Evolutionary conservation across 1,140 invertebrate genomes (phyloP), one percentile per base, ranked within the genome.

Genomic region (Coenobita brevimanus): DNA sequence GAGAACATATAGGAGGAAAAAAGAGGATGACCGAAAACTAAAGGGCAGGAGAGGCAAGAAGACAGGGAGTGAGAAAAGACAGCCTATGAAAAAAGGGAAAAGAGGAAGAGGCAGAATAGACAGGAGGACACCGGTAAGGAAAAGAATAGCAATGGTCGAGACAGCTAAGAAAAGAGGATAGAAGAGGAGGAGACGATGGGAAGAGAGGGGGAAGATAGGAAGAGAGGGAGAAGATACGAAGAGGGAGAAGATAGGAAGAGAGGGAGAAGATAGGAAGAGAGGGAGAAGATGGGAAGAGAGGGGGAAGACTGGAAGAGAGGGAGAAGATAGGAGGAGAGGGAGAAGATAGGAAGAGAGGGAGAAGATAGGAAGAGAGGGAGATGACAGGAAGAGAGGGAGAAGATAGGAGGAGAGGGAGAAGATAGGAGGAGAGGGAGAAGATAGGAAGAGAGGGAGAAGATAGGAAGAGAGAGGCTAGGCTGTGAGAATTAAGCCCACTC

Each of bases 401-500:
- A 62, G 24, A 46, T 4, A 38, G 10, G 0, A 38, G 60, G 36
- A 80, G 2, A 81, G 57, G 33, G 54, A 21, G 17, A 43, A 8
- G 24, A 50, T 10, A 21, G 43, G 43, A 78, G 8, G 43, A 78
- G 38, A 41, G 46, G 73, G 73, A 76, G 73, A 76, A 1, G 38
- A 76, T 43, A 73, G 15, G 17, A 38, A 78, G 27, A 33, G 38
- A 41, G 46, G 73, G 73, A 76, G 73, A 76, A 1, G 38, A 76
- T 43, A 73, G 15, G 24, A 30, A 21, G 64, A 69, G 54, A 17
- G 38, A 36, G 8, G 67, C 33, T 38, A 71, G 67, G 67, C 67
- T 71, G 41, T 38, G 24, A 38, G 36, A 15, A 38, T 38, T 71
- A 71, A n/a, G 46, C 46, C 46, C 46, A 50, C 6, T 17, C 6